Conservation (phyloP, 1,140 invertebrate genomes). For the Andricus grossulariae region DNA sequence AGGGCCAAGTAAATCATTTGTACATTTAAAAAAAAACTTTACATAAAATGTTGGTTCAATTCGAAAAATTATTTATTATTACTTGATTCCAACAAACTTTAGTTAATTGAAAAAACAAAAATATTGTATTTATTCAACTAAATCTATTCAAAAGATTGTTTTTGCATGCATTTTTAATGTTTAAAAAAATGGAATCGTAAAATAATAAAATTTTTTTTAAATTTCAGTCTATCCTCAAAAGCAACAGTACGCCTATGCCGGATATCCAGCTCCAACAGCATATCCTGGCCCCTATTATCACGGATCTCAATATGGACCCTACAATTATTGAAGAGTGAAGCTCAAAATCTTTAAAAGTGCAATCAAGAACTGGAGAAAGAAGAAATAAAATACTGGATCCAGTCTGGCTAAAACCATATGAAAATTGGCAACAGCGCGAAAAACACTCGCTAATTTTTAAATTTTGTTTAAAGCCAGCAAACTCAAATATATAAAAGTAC, state of each 20-base stretch:
- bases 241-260: conserved; percentile 91
- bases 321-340: conserved; percentile 83
- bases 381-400: conserved; percentile 39
- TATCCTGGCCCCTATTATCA: conserved; percentile 93
- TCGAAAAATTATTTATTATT: too few relatives aligned
- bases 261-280: conserved; percentile 88
- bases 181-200: neutral
- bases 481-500: neutral
- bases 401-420: conserved; percentile 39
- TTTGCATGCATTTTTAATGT: too few relatives aligned
- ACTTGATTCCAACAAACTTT: too few relatives aligned
- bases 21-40: too few relatives aligned
- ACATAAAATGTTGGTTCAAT: too few relatives aligned
- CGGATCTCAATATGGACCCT: conserved; percentile 94
- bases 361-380: conserved; percentile 37
- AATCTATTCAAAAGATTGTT: neutral
- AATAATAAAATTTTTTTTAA: conserved; percentile 32
- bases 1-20: too few relatives aligned
- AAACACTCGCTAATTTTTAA: neutral
- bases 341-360: conserved; percentile 29
- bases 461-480: neutral
- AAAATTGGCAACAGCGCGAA: conserved; percentile 35
- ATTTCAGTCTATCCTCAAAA: conserved; percentile 93
- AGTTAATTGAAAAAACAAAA: neutral
- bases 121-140: neutral